These are phyloP conservation scores for Zophobas atratus DNA, from an alignment of 1,140 invertebrate genomes.

Conservation along the genomic window DNA sequence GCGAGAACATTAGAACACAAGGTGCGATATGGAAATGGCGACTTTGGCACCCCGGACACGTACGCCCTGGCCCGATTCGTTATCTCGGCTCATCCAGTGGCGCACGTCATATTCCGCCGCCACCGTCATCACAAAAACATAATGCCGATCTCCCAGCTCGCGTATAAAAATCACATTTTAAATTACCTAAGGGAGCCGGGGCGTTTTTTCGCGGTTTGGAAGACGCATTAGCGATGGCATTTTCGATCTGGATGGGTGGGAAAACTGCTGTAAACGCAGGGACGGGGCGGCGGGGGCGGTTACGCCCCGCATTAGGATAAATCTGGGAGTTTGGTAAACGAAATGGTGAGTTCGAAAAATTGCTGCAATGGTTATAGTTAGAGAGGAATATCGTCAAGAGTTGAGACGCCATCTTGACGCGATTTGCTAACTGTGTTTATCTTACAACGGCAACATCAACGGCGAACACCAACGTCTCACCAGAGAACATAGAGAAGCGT, in stretches of 20 bases:
- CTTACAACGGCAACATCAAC: too few relatives aligned
- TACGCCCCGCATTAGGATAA: too few relatives aligned
- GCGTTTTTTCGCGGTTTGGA: conserved; percentile 8
- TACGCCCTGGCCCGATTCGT: conserved; percentile 50
- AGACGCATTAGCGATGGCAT: background rate
- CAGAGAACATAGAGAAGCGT: too few relatives aligned
- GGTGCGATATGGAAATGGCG: conserved; percentile 48
- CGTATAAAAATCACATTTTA: conserved; percentile 50
- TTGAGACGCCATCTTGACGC: too few relatives aligned
- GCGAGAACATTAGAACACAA: conserved; percentile 28
- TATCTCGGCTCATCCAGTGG: conserved; percentile 52
- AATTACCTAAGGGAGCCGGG: conserved; percentile 51
- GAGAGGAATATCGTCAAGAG: too few relatives aligned
- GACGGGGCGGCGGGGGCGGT: too few relatives aligned
- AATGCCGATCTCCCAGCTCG: conserved; percentile 23
- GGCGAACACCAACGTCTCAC: too few relatives aligned
- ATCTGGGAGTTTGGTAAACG: too few relatives aligned
- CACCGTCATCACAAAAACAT: conserved; percentile 24
- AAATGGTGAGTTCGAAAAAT: too few relatives aligned
- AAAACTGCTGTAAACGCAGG: background rate
- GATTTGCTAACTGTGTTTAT: too few relatives aligned
- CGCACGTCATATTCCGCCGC: conserved; percentile 32
- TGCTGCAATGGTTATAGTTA: too few relatives aligned
- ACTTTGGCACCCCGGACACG: conserved; percentile 45
- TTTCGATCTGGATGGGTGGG: background rate